Evolutionary conservation across 2,888 invertebrate species (phyloP).

Genomic region (Cheilosia soror): DNA sequence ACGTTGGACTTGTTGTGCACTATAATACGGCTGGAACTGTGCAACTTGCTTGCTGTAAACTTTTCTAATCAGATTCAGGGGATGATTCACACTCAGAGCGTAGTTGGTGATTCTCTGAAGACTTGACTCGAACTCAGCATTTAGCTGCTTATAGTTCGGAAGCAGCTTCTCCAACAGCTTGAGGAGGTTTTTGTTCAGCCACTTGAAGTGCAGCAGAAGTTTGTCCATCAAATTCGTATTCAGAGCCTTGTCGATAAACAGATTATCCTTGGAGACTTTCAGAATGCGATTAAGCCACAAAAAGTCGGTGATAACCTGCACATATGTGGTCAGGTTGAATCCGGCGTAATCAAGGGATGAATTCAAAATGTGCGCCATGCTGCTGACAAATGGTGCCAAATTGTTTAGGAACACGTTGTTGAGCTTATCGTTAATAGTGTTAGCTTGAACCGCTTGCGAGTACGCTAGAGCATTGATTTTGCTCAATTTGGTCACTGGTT

Average conservation of each 20-base stretch:
- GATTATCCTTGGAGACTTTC: constrained; percentile 77
- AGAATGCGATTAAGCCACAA: constrained; percentile 82
- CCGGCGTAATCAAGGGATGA: constrained; percentile 75
- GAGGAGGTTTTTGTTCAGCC: constrained; percentile 88
- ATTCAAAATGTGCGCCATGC: constrained; percentile 75
- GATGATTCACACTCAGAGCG: constrained; percentile 78
- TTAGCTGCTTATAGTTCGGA: constrained; percentile 66
- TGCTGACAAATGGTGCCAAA: constrained; percentile 78
- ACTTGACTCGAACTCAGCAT: constrained; percentile 73
- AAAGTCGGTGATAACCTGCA: constrained; percentile 77
- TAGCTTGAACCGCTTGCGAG: constrained; percentile 79
- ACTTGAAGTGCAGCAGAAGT: constrained; percentile 89
- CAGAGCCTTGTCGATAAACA: constrained; percentile 81
- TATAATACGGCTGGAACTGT: constrained; percentile 80
- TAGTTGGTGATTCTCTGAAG: constrained; percentile 77
- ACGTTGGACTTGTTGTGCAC: constrained; percentile 78
- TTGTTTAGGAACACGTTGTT: constrained; percentile 80
- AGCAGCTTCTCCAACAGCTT: constrained; percentile 73
- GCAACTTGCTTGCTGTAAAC: constrained; percentile 80
- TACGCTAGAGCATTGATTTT: constrained; percentile 80
- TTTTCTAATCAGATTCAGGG: constrained; percentile 80
- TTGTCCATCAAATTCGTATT: constrained; percentile 86
- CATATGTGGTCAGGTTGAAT: constrained; percentile 78
- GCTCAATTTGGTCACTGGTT: constrained; percentile 76
- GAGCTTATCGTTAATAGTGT: constrained; percentile 79